Conservation (phyloP, 2,797 vertebrate species). For the Muscicapa comitata region DNA sequence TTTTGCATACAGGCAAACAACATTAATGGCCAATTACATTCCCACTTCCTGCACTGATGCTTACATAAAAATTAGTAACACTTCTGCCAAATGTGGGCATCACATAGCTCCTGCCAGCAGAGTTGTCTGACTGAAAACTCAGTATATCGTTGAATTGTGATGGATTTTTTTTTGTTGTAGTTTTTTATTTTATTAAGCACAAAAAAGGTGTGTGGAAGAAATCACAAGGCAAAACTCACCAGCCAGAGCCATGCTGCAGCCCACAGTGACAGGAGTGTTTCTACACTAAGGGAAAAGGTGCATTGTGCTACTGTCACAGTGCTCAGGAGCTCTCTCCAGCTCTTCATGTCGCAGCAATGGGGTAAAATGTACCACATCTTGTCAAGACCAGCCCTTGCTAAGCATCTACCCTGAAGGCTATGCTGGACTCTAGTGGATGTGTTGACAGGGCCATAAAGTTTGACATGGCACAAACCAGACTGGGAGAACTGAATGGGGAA, state of each 20-base stretch:
- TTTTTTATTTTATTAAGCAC: neutral
- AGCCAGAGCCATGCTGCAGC: neutral
- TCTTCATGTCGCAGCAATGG: neutral
- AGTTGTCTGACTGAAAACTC: neutral
- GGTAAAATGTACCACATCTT: neutral
- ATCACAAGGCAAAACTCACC: neutral
- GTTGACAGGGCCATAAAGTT: neutral
- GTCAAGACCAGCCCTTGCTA: neutral
- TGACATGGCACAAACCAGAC: neutral
- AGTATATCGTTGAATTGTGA: neutral
- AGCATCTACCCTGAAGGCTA: neutral
- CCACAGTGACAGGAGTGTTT: neutral
- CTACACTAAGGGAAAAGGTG: neutral
- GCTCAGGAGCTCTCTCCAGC: neutral
- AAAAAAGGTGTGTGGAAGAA: neutral
- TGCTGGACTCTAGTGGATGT: neutral
- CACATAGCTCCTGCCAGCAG: neutral
- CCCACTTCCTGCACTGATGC: constrained; percentile 43
- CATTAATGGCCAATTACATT: constrained; percentile 48
- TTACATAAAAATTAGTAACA: constrained; percentile 38
- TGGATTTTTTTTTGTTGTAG: neutral
- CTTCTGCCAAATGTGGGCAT: constrained; percentile 6
- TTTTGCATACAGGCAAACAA: constrained; percentile 59
- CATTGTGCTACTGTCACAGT: neutral
- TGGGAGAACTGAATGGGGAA: neutral